These are phyloP conservation scores for Eubucco bourcierii DNA, from an alignment of 2,113 vertebrate species.

Conservation along the genomic window DNA sequence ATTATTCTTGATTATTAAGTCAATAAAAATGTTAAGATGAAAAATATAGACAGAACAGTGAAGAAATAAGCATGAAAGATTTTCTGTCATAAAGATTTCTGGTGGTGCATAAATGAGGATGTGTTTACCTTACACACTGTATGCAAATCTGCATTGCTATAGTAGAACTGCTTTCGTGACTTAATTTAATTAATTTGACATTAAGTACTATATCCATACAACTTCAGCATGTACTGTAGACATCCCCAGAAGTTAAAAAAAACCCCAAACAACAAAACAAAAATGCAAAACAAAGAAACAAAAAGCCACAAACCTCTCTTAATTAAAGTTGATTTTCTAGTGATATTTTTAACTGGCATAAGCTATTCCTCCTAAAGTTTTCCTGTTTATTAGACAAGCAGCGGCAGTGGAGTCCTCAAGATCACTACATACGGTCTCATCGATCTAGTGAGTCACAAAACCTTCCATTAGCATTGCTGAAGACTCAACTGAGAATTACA, in stretches of 20 bases:
- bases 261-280: too few relatives aligned
- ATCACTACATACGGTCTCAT: neutral
- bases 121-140: neutral
- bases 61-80: slow-evolving; percentile 24
- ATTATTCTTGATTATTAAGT: slow-evolving; percentile 3
- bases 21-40: neutral
- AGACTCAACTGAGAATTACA: neutral
- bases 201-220: neutral
- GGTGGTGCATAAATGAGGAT: neutral
- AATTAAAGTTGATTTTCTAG: neutral
- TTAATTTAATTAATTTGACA: neutral
- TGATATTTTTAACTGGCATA: neutral
- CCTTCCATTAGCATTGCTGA: neutral
- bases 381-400: neutral
- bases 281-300: neutral
- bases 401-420: neutral
- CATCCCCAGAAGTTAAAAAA: neutral
- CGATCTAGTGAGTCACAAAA: neutral
- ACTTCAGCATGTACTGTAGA: neutral
- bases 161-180: neutral
- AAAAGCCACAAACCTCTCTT: neutral
- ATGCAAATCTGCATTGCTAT: neutral
- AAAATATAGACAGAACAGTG: slow-evolving; percentile 2
- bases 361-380: neutral
- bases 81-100: slow-evolving; percentile 11